These are phyloP conservation scores for Pseudonaja textilis DNA, from an alignment of 2,113 vertebrate genomes.

Conservation along the genomic window DNA sequence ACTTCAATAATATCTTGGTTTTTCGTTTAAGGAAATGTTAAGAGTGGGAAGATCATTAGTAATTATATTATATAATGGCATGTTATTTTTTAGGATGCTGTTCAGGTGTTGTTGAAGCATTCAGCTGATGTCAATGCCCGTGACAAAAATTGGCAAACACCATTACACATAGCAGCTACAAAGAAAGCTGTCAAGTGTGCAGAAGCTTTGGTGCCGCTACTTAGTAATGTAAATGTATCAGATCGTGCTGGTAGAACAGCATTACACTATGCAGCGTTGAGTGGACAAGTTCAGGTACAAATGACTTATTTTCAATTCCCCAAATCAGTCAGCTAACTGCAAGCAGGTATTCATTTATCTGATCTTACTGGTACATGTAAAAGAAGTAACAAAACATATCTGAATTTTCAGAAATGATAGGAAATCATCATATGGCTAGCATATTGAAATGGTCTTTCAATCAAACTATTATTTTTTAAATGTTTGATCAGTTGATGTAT, in stretches of 20 bases:
- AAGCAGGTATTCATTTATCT: conserved; percentile 3
- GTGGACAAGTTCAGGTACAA: conserved; percentile 90
- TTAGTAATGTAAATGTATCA: conserved; percentile 96
- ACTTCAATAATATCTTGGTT: background rate
- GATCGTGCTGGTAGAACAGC: conserved; percentile 94
- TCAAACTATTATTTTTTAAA: background rate
- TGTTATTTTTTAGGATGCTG: conserved; percentile 83
- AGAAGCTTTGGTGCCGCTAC: conserved; percentile 91
- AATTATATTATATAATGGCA: conserved; percentile 10
- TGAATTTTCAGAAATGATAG: background rate
- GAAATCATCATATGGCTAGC: background rate
- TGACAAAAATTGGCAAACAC: conserved; percentile 99
- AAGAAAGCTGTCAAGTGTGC: conserved; percentile 97
- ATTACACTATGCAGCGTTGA: conserved; percentile 96
- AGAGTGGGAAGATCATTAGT: background rate
- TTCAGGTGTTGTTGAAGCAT: conserved; percentile 96
- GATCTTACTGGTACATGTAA: background rate
- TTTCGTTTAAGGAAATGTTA: background rate
- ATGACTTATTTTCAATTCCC: conserved; percentile 23
- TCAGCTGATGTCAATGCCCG: conserved; percentile 96
- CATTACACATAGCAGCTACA: conserved; percentile 93
- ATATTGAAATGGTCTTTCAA: background rate
- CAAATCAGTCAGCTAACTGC: background rate
- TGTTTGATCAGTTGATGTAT: background rate
- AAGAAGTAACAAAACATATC: background rate